These are phyloP conservation scores for Eugnorisma glareosa DNA, from an alignment of 2,888 invertebrate species.

Conservation along the genomic window DNA sequence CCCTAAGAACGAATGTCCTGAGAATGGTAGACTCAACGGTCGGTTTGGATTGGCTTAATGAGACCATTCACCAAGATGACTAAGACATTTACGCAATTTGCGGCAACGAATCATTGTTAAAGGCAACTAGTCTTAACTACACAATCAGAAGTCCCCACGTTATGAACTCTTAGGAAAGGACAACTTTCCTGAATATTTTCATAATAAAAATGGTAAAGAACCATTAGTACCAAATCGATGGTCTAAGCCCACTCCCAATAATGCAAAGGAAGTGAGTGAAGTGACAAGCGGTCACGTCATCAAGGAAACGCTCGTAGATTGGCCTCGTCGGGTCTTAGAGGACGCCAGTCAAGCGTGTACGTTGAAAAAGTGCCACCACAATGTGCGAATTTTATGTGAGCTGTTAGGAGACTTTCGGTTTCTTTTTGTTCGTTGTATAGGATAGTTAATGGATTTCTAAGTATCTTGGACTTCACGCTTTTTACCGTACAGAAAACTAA, in stretches of 20 bases:
- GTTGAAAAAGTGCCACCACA: slow-evolving; percentile 69
- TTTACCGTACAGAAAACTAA: neutral
- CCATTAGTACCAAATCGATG: slow-evolving; percentile 44
- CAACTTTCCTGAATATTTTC: neutral
- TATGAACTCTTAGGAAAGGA: neutral
- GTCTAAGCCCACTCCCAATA: slow-evolving; percentile 41
- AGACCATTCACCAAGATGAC: slow-evolving; percentile 51
- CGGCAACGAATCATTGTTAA: slow-evolving; percentile 26
- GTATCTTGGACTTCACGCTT: slow-evolving; percentile 13
- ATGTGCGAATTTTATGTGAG: slow-evolving; percentile 43
- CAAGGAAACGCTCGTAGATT: slow-evolving; percentile 77
- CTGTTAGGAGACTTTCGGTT: slow-evolving; percentile 47
- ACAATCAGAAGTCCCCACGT: neutral
- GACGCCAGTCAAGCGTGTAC: slow-evolving; percentile 78
- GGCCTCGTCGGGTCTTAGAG: slow-evolving; percentile 74
- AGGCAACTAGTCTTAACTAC: slow-evolving; percentile 24
- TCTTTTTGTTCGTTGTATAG: slow-evolving; percentile 33
- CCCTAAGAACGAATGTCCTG: slow-evolving; percentile 43
- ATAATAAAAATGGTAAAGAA: neutral
- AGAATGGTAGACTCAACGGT: slow-evolving; percentile 24
- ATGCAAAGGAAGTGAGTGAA: slow-evolving; percentile 71
- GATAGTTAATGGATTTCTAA: slow-evolving; percentile 48
- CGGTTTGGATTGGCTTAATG: slow-evolving; percentile 28
- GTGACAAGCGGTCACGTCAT: slow-evolving; percentile 71
- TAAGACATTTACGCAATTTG: slow-evolving; percentile 48